Evolutionary conservation across 2,113 vertebrate species (phyloP).

Genomic region (Carettochelys insculpta): DNA sequence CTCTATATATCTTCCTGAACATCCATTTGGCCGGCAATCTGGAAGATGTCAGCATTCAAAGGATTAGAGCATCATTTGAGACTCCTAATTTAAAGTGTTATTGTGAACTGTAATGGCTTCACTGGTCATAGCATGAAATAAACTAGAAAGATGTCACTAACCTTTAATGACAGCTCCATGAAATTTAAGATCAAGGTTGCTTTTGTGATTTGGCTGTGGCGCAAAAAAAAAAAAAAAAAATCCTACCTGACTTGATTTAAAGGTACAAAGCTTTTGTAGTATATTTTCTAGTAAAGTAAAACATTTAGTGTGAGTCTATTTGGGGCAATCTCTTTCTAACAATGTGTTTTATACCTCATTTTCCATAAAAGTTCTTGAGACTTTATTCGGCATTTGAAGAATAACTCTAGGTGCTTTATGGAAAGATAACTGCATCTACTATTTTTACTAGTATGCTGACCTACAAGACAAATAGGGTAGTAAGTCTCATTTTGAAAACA

Average conservation of each 20-base stretch:
- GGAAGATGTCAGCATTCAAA: constrained; percentile 44
- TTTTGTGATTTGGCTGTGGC: constrained; percentile 4
- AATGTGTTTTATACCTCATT: neutral
- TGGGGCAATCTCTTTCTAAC: neutral
- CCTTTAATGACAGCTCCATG: constrained; percentile 63
- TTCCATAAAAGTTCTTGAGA: neutral
- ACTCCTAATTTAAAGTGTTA: constrained; percentile 50
- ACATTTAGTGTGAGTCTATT: constrained; percentile 1
- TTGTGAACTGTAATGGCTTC: constrained; percentile 3
- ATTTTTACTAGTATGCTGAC: neutral
- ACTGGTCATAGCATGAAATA: constrained; percentile 37
- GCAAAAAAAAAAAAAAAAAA: neutral
- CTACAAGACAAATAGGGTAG: neutral
- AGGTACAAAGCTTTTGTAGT: constrained; percentile 21
- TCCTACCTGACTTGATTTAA: constrained; percentile 13
- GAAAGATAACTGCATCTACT: neutral
- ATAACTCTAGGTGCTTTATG: neutral
- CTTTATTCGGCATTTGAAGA: neutral
- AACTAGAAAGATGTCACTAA: constrained; percentile 59
- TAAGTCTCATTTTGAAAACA: neutral
- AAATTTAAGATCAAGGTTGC: constrained; percentile 44
- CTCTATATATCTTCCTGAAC: neutral
- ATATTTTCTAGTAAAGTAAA: constrained; percentile 6
- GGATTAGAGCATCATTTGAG: constrained; percentile 48
- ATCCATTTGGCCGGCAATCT: constrained; percentile 32